A percentile compares a stretch with the other conserved stretches of the same genome.
phyloP scores from a whole-genome alignment of 2,113 vertebrate species.

The Zosterops lateralis region DNA sequence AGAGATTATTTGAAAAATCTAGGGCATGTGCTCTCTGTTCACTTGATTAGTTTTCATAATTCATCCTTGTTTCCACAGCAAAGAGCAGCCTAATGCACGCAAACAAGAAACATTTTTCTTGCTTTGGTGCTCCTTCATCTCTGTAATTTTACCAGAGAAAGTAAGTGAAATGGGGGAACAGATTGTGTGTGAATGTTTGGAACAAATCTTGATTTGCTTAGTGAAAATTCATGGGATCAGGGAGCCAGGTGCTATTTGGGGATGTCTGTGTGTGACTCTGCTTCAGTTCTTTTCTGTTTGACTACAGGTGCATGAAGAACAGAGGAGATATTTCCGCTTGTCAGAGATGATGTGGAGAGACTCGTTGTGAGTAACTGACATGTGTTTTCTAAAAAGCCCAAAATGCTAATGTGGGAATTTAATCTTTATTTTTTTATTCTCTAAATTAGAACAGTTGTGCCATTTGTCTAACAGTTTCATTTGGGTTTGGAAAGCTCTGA shows the following conservation, averaged over 20 bases:
- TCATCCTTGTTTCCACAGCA: conserved; percentile 20
- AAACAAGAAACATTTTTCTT: neutral
- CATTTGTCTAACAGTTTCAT: neutral
- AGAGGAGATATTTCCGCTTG: conserved; percentile 18
- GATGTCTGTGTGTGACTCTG: neutral
- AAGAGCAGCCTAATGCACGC: neutral
- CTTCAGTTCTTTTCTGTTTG: conserved; percentile 50
- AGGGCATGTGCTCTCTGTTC: conserved; percentile 35
- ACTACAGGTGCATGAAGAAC: conserved; percentile 61
- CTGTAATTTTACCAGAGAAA: neutral
- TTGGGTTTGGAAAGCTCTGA: neutral
- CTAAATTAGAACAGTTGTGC: neutral
- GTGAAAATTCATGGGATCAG: neutral
- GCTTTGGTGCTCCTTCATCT: neutral
- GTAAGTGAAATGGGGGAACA: neutral
- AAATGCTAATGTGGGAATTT: neutral
- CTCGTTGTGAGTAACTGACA: conserved; percentile 53
- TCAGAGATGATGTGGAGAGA: conserved; percentile 73
- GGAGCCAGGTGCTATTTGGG: neutral
- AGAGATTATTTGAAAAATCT: conserved; percentile 64
- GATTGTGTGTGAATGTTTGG: neutral
- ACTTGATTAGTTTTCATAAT: conserved; percentile 58
- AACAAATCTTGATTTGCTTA: neutral
- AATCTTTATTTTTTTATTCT: neutral
- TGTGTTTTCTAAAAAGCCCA: neutral